phyloP scores from a whole-genome alignment of 2,113 vertebrate species.

The Psilopogon haemacephalus region DNA sequence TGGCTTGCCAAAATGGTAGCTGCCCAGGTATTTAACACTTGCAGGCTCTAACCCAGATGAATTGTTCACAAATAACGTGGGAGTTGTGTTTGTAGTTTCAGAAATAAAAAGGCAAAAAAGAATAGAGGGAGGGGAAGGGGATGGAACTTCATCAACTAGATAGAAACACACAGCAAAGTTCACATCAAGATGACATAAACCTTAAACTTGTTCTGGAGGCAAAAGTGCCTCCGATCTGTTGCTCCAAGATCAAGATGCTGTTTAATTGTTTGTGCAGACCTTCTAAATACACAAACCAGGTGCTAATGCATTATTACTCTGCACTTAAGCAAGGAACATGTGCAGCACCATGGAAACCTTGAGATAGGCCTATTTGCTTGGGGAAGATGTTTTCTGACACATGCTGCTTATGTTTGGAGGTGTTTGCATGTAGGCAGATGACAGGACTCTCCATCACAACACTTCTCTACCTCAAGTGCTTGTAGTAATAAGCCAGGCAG shows the following conservation, averaged over 20 bases:
- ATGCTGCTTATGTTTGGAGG: neutral
- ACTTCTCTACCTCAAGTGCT: neutral
- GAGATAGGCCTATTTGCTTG: neutral
- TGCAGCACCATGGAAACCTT: neutral
- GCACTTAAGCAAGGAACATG: neutral
- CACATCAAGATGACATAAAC: neutral
- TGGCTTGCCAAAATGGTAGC: neutral
- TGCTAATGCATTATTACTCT: neutral
- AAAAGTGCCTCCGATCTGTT: neutral
- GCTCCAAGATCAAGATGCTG: constrained; percentile 54
- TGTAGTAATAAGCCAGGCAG: accelerated
- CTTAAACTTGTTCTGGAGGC: neutral
- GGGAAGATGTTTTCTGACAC: neutral
- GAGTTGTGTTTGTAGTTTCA: neutral
- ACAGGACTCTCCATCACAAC: neutral
- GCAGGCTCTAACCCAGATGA: neutral
- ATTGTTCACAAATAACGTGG: neutral
- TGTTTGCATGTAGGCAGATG: constrained; percentile 3
- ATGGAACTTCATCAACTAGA: neutral
- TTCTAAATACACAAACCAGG: neutral
- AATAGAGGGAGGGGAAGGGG: neutral
- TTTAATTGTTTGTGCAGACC: constrained; percentile 19
- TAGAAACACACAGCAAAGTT: neutral
- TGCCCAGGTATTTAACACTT: neutral
- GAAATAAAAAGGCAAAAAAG: neutral